Evolutionary conservation across 2,888 invertebrate genomes (phyloP).

Genomic region (Phlogophora meticulosa): DNA sequence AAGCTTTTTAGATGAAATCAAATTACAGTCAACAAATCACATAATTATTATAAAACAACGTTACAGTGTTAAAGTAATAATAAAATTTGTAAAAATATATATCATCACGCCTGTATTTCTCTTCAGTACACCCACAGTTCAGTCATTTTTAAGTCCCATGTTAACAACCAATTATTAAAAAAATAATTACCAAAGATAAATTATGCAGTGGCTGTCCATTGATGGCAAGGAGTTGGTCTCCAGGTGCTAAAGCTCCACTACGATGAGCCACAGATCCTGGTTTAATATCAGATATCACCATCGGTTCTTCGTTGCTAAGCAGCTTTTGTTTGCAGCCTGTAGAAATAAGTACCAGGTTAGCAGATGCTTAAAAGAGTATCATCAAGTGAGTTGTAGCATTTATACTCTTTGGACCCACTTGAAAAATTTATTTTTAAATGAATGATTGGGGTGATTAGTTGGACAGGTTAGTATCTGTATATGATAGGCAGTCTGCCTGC

Average conservation of each 20-base stretch:
- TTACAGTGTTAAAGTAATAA: not conserved
- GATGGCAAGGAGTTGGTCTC: slow-evolving; percentile 96
- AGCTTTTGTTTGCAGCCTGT: slow-evolving; percentile 88
- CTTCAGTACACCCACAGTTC: too few relatives aligned
- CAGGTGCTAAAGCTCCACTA: slow-evolving; percentile 96
- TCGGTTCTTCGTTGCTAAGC: slow-evolving; percentile 92
- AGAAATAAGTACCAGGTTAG: slow-evolving; percentile 21
- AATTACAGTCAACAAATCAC: not conserved
- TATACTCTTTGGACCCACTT: not conserved
- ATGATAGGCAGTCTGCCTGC: slow-evolving; percentile 6
- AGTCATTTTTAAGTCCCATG: too few relatives aligned
- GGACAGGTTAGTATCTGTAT: slow-evolving; percentile 27
- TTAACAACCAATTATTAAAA: too few relatives aligned
- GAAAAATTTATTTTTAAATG: not conserved
- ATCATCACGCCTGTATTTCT: too few relatives aligned
- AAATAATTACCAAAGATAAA: slow-evolving; percentile 91
- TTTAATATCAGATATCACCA: slow-evolving; percentile 97
- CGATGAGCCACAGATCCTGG: slow-evolving; percentile 97
- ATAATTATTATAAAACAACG: not conserved
- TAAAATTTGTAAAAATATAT: too few relatives aligned
- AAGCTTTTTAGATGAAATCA: slow-evolving; percentile 6
- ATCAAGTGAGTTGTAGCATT: not conserved
- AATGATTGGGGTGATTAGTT: slow-evolving; percentile 21
- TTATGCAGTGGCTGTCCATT: slow-evolving; percentile 95
- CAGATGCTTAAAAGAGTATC: not conserved